phyloP scores from a whole-genome alignment of 2,113 vertebrate species.

The Petroica traversi region DNA sequence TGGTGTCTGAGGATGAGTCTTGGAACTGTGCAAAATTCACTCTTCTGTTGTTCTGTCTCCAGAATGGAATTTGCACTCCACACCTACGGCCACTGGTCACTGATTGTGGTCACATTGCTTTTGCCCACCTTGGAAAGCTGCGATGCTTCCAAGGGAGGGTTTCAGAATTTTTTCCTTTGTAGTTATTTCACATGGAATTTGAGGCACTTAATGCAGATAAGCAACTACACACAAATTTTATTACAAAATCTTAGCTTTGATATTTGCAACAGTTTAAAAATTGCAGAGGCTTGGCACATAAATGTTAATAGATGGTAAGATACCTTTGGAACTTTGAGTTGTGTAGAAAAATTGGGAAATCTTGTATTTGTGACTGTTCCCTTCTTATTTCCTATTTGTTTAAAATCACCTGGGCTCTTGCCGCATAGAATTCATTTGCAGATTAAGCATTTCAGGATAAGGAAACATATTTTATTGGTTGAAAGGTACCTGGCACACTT shows the following conservation, averaged over 20 bases:
- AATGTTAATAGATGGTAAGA: not conserved
- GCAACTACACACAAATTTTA: not conserved
- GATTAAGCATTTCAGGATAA: not conserved
- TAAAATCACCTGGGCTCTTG: not conserved
- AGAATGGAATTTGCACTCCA: not conserved
- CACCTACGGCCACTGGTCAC: not conserved
- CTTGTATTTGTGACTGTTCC: not conserved
- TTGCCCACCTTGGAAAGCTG: not conserved
- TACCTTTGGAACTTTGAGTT: not conserved
- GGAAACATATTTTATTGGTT: not conserved
- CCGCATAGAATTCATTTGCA: not conserved
- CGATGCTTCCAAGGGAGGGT: not conserved
- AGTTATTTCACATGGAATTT: not conserved
- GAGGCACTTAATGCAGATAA: not conserved
- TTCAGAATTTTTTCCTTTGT: not conserved
- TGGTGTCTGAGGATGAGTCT: not conserved
- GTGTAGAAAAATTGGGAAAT: not conserved
- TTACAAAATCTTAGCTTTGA: not conserved
- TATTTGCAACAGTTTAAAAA: not conserved
- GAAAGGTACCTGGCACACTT: not conserved
- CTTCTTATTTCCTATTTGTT: not conserved
- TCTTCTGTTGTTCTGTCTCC: not conserved
- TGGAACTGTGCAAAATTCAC: not conserved
- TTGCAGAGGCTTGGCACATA: not conserved
- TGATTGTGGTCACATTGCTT: not conserved